A percentile compares a stretch with the other conserved stretches of the same genome.
Conservation (phyloP, 2,797 vertebrate species). For the Menidia menidia region DNA sequence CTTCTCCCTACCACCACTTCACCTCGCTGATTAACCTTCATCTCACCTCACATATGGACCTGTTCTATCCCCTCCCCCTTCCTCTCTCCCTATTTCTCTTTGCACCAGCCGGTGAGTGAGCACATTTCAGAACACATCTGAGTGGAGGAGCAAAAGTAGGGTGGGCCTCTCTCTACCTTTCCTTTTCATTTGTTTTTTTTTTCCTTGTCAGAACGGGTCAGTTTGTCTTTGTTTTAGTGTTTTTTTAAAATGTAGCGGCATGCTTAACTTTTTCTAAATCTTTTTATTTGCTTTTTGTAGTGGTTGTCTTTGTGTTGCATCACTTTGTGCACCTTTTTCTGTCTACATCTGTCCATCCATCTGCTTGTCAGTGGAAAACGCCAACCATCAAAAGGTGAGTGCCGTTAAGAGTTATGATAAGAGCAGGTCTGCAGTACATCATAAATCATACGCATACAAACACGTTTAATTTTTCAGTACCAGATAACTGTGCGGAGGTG, state of each 20-base stretch:
- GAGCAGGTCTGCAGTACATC: slow-evolving; percentile 33
- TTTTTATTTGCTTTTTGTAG: slow-evolving; percentile 6
- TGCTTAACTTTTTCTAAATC: neutral
- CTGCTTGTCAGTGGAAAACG: slow-evolving; percentile 32
- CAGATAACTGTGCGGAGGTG: slow-evolving; percentile 8
- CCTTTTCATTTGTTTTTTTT: slow-evolving; percentile 46
- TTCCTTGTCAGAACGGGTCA: slow-evolving; percentile 28
- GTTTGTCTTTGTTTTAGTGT: slow-evolving; percentile 18
- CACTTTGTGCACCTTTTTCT: slow-evolving; percentile 32
- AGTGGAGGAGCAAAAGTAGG: slow-evolving; percentile 66
- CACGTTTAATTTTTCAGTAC: slow-evolving; percentile 22
- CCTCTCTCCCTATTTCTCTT: slow-evolving; percentile 20
- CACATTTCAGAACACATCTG: slow-evolving; percentile 73
- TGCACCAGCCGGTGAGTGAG: slow-evolving; percentile 75
- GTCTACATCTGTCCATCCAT: slow-evolving; percentile 43
- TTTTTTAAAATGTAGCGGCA: slow-evolving; percentile 6
- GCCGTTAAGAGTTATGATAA: slow-evolving; percentile 51
- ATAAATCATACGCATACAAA: slow-evolving; percentile 2
- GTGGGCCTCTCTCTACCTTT: slow-evolving; percentile 51
- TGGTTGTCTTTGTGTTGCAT: slow-evolving; percentile 14
- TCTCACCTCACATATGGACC: slow-evolving; percentile 53
- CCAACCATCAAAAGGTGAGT: slow-evolving; percentile 71
- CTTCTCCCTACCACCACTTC: slow-evolving; percentile 38
- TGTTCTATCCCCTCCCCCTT: slow-evolving; percentile 4
- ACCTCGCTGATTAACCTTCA: slow-evolving; percentile 64